Conservation (phyloP, 1,140 invertebrate genomes). For the Conopomorpha cramerella region DNA sequence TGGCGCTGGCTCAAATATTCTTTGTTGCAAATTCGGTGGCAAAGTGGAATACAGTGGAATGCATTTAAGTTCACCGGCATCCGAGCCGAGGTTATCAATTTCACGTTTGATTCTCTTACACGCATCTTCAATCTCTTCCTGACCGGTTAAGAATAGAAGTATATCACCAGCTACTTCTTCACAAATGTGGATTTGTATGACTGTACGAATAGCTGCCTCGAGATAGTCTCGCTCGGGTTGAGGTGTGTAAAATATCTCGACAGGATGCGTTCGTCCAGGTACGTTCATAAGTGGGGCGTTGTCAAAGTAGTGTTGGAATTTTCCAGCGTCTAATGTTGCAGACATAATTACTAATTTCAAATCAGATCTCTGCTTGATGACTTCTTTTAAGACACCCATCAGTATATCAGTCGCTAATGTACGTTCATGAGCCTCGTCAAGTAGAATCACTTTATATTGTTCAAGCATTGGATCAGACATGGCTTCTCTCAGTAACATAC, state of each 20-base stretch:
- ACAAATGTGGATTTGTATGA: slow-evolving; percentile 99
- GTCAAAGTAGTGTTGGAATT: slow-evolving; percentile 99
- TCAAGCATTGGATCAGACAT: slow-evolving; percentile 99
- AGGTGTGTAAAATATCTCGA: slow-evolving; percentile 95
- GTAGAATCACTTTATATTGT: slow-evolving; percentile 92
- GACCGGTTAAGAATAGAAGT: slow-evolving; percentile 92
- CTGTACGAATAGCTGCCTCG: slow-evolving; percentile 97
- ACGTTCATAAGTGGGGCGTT: slow-evolving; percentile 98
- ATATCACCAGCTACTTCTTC: slow-evolving; percentile 95
- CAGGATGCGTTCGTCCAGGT: slow-evolving; percentile 70
- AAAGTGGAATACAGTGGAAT: slow-evolving; percentile 98
- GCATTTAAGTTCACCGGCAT: slow-evolving; percentile 97
- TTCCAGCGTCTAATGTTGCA: slow-evolving; percentile 98
- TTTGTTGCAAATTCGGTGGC: slow-evolving; percentile 95
- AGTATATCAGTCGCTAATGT: slow-evolving; percentile 98
- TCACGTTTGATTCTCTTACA: slow-evolving; percentile 97
- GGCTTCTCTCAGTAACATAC: slow-evolving; percentile 98
- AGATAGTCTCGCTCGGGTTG: slow-evolving; percentile 98
- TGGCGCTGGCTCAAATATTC: slow-evolving; percentile 96
- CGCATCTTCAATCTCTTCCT: slow-evolving; percentile 98
- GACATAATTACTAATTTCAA: slow-evolving; percentile 99
- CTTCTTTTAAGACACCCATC: slow-evolving; percentile 97
- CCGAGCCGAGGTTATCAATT: slow-evolving; percentile 94
- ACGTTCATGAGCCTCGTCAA: slow-evolving; percentile 98
- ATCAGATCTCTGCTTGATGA: slow-evolving; percentile 91